These are phyloP conservation scores for Antennarius striatus DNA, from an alignment of 2,113 vertebrate genomes.

Conservation along the genomic window DNA sequence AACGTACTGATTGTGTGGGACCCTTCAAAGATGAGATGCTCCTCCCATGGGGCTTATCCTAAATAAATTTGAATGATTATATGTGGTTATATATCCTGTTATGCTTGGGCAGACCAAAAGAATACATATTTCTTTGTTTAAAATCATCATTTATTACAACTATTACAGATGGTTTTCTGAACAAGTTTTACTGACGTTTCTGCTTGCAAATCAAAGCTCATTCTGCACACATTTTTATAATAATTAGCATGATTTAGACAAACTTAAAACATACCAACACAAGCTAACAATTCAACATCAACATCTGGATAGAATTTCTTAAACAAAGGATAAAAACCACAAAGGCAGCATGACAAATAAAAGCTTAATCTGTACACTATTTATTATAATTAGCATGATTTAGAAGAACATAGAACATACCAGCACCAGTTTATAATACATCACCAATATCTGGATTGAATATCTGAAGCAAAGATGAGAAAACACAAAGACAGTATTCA, in stretches of 20 bases:
- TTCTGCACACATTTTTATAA: not conserved
- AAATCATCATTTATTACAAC: too few relatives aligned
- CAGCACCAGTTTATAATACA: not conserved
- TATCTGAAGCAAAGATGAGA: conserved; percentile 15
- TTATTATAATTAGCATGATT: not conserved
- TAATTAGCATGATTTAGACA: not conserved
- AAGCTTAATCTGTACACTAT: not conserved
- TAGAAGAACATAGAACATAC: not conserved
- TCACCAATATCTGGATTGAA: conserved; percentile 27
- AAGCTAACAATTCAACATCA: conserved; percentile 19
- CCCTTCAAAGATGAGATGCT: too few relatives aligned
- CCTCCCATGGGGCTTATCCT: too few relatives aligned
- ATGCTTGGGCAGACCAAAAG: conserved; percentile 3
- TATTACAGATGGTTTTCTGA: too few relatives aligned
- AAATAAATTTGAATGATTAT: conserved; percentile 6
- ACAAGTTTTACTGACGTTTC: not conserved
- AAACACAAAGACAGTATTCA: conserved; percentile 17
- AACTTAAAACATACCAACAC: not conserved
- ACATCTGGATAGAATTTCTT: conserved; percentile 13
- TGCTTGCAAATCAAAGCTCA: not conserved
- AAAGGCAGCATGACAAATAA: conserved; percentile 6
- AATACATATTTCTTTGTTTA: conserved; percentile 14
- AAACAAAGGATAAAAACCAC: not conserved
- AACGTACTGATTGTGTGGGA: too few relatives aligned
- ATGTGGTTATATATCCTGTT: not conserved